Evolutionary conservation across 2,888 invertebrate genomes (phyloP).

Genomic region (Oligia strigilis): DNA sequence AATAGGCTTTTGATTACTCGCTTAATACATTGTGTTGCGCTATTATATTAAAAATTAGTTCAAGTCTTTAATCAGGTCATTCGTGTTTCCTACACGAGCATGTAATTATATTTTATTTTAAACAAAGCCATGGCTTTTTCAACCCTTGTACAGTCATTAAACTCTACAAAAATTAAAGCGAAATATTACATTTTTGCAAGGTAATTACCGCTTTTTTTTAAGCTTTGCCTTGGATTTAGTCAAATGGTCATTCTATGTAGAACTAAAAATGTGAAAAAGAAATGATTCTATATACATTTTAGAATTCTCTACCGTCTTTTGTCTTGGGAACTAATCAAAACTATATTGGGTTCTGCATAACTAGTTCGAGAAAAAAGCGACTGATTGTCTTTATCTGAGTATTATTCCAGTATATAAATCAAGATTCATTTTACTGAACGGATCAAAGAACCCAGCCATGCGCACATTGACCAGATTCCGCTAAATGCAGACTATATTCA

Average conservation of each 20-base stretch:
- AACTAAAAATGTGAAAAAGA: neutral
- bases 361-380: conserved; percentile 5
- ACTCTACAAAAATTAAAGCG: neutral
- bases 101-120: conserved; percentile 35
- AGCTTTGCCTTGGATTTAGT: neutral
- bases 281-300: neutral
- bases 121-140: conserved; percentile 22
- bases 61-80: conserved; percentile 52
- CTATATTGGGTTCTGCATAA: neutral
- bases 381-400: conserved; percentile 13
- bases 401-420: conserved; percentile 45
- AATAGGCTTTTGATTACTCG: conserved; percentile 27
- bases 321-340: neutral
- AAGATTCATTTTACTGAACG: conserved; percentile 33
- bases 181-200: neutral
- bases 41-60: conserved; percentile 46
- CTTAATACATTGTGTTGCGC: conserved; percentile 12
- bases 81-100: conserved; percentile 38
- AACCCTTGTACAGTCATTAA: neutral
- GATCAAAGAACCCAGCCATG: conserved; percentile 54
- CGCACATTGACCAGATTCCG: conserved; percentile 45
- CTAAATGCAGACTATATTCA: conserved; percentile 31
- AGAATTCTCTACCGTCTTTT: neutral
- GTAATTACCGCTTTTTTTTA: neutral
- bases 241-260: neutral